A percentile compares a stretch with the other conserved stretches of the same genome.
These are phyloP conservation scores for Diplodus sargus DNA, from an alignment of 2,797 vertebrate genomes.

Conservation along the genomic window DNA sequence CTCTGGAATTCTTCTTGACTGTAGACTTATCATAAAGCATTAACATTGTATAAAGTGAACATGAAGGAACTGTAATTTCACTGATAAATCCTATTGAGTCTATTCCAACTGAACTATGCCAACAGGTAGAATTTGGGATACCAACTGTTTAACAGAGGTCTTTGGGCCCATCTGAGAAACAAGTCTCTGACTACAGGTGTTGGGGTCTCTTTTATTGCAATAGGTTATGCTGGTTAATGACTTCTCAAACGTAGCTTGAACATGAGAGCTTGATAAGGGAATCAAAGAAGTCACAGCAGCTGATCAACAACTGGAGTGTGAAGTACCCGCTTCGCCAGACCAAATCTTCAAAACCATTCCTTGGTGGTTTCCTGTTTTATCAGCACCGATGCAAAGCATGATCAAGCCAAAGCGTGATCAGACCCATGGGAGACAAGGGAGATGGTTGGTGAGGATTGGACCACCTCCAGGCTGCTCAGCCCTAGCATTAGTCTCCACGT, in stretches of 20 bases:
- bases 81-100: no score
- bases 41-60: no score
- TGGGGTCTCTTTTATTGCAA: not conserved
- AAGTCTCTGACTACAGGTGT: not conserved
- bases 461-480: constrained; percentile 81
- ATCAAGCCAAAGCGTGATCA: constrained; percentile 74
- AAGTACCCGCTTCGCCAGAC: constrained; percentile 39
- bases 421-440: constrained; percentile 70
- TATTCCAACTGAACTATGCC: no score
- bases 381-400: constrained; percentile 75
- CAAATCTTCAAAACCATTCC: constrained; percentile 54
- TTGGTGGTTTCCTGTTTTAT: constrained; percentile 62
- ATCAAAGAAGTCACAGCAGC: constrained; percentile 31
- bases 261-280: constrained; percentile 1
- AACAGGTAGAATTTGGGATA: not conserved
- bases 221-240: constrained; percentile 14
- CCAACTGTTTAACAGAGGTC: not conserved
- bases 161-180: not conserved
- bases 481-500: constrained; percentile 86
- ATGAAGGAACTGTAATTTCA: no score
- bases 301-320: constrained; percentile 48
- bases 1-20: no score
- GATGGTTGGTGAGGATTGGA: constrained; percentile 68
- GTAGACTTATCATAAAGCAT: no score
- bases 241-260: constrained; percentile 16